Percentiles rank a stretch among this genome's conserved stretches.
phyloP scores from a whole-genome alignment of 2,888 invertebrate species.

The Apamea epomidion region DNA sequence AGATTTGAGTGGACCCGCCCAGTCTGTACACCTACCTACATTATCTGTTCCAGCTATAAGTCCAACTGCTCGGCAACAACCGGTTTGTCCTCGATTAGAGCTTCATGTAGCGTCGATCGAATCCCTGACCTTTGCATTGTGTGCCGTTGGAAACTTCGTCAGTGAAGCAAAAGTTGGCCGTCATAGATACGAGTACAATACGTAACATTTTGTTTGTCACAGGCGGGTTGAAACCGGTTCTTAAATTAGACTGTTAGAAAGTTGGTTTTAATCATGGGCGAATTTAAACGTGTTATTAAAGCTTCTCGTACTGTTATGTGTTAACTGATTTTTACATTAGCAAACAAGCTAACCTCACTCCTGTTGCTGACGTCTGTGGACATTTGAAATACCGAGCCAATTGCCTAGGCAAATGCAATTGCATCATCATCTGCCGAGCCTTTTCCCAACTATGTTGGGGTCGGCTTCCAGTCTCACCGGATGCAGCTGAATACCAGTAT shows the following conservation, averaged over 20 bases:
- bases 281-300: not conserved
- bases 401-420: too few relatives aligned
- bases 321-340: not conserved
- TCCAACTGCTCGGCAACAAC: constrained; percentile 1
- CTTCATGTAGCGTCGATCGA: constrained; percentile 37
- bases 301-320: not conserved
- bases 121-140: constrained; percentile 53
- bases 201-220: constrained; percentile 17
- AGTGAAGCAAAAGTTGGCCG: constrained; percentile 39
- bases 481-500: too few relatives aligned
- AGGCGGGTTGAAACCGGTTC: not conserved
- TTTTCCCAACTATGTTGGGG: too few relatives aligned
- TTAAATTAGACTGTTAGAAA: constrained; percentile 39
- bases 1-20: not conserved
- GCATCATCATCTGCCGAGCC: too few relatives aligned
- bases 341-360: not conserved
- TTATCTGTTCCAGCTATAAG: not conserved
- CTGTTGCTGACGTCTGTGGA: not conserved
- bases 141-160: constrained; percentile 41
- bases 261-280: not conserved
- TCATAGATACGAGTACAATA: constrained; percentile 27
- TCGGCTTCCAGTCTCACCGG: too few relatives aligned
- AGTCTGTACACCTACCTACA: not conserved
- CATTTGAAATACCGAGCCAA: not conserved
- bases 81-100: constrained; percentile 29